Evolutionary conservation across 2,888 invertebrate genomes (phyloP).

Genomic region (Iselma pallidipennis): DNA sequence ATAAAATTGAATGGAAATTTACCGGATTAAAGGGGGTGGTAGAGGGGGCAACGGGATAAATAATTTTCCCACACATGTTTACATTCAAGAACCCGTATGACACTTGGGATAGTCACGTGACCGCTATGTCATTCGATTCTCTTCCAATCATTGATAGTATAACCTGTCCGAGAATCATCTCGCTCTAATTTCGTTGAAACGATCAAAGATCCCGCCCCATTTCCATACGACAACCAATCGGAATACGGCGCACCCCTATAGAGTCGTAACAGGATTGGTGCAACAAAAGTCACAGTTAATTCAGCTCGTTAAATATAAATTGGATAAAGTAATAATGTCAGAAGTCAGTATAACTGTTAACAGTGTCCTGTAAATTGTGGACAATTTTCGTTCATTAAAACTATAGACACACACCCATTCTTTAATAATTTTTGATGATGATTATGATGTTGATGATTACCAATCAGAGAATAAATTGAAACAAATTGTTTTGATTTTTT

Average conservation of each 20-base stretch:
- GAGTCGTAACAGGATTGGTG: conserved; percentile 40
- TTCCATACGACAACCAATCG: conserved; percentile 32
- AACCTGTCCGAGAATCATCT: neutral
- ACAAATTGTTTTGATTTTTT: conserved; percentile 50
- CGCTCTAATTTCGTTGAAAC: conserved; percentile 6
- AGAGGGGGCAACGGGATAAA: no score
- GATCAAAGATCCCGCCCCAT: conserved; percentile 29
- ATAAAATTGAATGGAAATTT: no score
- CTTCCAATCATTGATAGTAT: neutral
- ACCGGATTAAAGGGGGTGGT: no score
- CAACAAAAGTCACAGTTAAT: conserved; percentile 40
- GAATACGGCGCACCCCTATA: conserved; percentile 22
- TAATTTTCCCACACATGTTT: neutral
- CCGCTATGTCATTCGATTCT: neutral
- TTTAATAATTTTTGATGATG: conserved; percentile 31
- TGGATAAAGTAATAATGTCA: conserved; percentile 58
- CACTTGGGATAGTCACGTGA: neutral
- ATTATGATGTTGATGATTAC: no score
- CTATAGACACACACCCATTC: conserved; percentile 4
- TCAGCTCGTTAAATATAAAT: conserved; percentile 59
- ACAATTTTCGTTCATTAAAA: conserved; percentile 6
- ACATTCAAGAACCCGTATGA: neutral
- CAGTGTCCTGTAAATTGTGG: conserved; percentile 12
- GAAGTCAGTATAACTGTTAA: conserved; percentile 49
- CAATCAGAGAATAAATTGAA: conserved; percentile 47